Evolutionary conservation across 2,797 vertebrate species (phyloP).

Genomic region (Chromobotia macracanthus): DNA sequence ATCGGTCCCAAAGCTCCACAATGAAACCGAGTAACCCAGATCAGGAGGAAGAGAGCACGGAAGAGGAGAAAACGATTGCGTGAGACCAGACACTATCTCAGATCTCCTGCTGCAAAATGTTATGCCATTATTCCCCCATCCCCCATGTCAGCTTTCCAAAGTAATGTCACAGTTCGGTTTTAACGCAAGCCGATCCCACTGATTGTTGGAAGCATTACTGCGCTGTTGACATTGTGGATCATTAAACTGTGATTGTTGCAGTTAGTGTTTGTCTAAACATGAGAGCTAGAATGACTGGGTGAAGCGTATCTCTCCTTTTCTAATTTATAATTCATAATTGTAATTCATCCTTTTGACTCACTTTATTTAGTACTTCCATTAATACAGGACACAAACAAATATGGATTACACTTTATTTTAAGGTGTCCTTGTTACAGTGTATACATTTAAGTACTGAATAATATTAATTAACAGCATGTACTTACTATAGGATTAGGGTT

Average conservation of each 20-base stretch:
- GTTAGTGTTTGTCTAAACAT: slow-evolving; percentile 72
- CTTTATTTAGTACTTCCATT: slow-evolving; percentile 13
- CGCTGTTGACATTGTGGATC: slow-evolving; percentile 70
- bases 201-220: slow-evolving; percentile 69
- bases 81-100: slow-evolving; percentile 42
- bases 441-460: no score
- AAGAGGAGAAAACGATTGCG: slow-evolving; percentile 47
- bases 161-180: slow-evolving; percentile 66
- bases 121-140: slow-evolving; percentile 33
- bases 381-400: not conserved
- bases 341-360: not conserved
- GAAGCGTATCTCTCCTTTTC: slow-evolving; percentile 26
- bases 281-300: slow-evolving; percentile 62
- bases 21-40: slow-evolving; percentile 84
- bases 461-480: no score
- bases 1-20: slow-evolving; percentile 76
- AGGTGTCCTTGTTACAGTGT: no score
- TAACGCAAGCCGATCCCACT: slow-evolving; percentile 68
- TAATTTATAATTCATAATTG: no score
- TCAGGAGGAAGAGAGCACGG: slow-evolving; percentile 54
- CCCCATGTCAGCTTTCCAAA: slow-evolving; percentile 22
- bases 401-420: no score
- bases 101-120: slow-evolving; percentile 52
- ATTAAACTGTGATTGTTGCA: slow-evolving; percentile 73
- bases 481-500: no score